These are phyloP conservation scores for Heliconius sara DNA, from an alignment of 2,888 invertebrate species.

Conservation along the genomic window DNA sequence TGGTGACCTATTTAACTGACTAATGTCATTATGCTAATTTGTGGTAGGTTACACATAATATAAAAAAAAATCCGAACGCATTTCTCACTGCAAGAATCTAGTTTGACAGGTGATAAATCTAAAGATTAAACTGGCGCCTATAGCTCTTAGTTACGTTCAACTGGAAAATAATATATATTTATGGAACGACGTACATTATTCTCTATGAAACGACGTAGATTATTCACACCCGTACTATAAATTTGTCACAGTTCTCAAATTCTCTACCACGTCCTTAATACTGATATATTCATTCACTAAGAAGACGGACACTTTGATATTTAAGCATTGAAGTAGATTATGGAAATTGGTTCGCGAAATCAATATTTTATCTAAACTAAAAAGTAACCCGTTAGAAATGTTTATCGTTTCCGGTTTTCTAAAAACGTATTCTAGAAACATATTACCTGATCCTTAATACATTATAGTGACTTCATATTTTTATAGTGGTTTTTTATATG, in stretches of 20 bases:
- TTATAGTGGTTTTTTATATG: neutral
- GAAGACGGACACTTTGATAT: conserved; percentile 13
- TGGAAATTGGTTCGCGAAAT: conserved; percentile 20
- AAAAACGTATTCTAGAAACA: neutral
- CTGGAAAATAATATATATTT: conserved; percentile 48
- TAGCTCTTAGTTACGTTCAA: conserved; percentile 47
- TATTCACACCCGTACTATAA: conserved; percentile 49
- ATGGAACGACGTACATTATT: conserved; percentile 37
- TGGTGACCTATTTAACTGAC: conserved; percentile 9
- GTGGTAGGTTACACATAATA: conserved; percentile 40
- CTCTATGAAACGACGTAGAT: conserved; percentile 50
- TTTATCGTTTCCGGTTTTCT: conserved; percentile 14
- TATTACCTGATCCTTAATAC: neutral
- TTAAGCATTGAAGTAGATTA: neutral
- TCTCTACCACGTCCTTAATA: conserved; percentile 29
- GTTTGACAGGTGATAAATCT: conserved; percentile 48
- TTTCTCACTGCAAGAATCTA: conserved; percentile 37
- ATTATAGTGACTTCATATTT: neutral
- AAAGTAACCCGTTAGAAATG: conserved; percentile 7
- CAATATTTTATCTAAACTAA: conserved; percentile 3
- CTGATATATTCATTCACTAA: conserved; percentile 8
- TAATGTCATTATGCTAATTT: conserved; percentile 42
- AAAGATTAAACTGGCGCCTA: conserved; percentile 50
- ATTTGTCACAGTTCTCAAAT: conserved; percentile 44
- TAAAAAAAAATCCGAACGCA: conserved; percentile 34